Conservation (phyloP, 2,888 invertebrate genomes). For the Stenodema calcarata region DNA sequence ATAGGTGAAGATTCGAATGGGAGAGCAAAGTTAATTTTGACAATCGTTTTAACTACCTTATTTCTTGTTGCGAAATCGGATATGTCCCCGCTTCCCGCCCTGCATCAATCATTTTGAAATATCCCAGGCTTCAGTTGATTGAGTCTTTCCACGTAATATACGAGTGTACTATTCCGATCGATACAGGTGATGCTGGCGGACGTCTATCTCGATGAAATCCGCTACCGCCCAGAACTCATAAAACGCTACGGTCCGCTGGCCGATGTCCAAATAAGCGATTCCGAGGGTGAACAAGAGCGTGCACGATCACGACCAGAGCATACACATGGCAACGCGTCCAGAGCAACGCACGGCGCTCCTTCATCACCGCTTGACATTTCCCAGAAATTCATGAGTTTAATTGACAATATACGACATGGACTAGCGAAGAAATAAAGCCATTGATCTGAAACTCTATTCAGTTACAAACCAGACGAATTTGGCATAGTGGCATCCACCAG, state of each 20-base stretch:
- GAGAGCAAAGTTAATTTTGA: too few relatives aligned
- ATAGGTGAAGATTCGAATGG: too few relatives aligned
- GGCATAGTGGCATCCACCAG: too few relatives aligned
- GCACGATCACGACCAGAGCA: not conserved
- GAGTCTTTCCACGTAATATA: not conserved
- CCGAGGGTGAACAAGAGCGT: not conserved
- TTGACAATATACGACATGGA: too few relatives aligned
- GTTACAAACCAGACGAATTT: too few relatives aligned
- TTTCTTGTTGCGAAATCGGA: too few relatives aligned
- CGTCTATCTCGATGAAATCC: not conserved
- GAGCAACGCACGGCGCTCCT: not conserved
- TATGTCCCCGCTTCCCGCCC: not conserved
- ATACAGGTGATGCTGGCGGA: not conserved
- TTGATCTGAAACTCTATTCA: too few relatives aligned
- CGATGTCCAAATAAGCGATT: not conserved
- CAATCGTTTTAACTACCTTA: too few relatives aligned
- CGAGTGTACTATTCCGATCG: too few relatives aligned
- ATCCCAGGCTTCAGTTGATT: not conserved
- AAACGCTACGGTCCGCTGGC: not conserved
- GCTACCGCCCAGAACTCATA: not conserved
- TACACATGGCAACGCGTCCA: not conserved
- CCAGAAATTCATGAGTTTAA: too few relatives aligned
- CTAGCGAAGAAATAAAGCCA: too few relatives aligned
- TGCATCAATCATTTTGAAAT: not conserved
- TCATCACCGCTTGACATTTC: not conserved